phyloP scores from a whole-genome alignment of 2,113 vertebrate genomes.

The Trochalopteron elliotii region DNA sequence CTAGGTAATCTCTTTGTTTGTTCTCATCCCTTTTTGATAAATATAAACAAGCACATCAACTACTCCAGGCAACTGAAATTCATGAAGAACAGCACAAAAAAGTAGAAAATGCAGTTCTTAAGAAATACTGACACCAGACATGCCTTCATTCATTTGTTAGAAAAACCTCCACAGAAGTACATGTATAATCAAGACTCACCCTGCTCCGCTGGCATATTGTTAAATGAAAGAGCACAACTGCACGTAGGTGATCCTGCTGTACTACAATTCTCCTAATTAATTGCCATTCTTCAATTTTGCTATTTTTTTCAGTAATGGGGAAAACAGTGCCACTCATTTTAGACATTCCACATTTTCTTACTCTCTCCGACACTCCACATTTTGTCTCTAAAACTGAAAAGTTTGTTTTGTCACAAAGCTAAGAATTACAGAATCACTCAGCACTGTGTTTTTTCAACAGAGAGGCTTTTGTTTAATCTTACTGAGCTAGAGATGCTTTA shows the following conservation, averaged over 20 bases:
- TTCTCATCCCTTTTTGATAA: neutral
- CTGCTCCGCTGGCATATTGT: neutral
- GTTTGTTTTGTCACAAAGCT: neutral
- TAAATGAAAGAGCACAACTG: neutral
- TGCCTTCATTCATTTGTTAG: neutral
- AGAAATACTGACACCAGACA: neutral
- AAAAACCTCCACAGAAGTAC: neutral
- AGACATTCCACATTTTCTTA: neutral
- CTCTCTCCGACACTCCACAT: neutral
- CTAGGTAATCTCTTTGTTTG: neutral
- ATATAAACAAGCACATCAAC: neutral
- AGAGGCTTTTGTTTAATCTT: slow-evolving; percentile 17
- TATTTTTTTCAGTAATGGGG: neutral
- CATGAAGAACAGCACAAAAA: neutral
- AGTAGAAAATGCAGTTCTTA: neutral
- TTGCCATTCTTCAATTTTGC: neutral
- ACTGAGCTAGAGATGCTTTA: neutral
- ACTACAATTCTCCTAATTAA: neutral
- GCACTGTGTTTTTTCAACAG: neutral
- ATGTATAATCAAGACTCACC: neutral
- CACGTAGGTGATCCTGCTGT: rapidly evolving
- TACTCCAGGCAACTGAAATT: neutral
- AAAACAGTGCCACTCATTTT: neutral
- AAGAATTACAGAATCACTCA: neutral
- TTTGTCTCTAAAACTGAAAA: neutral